These are phyloP conservation scores for Aythya baeri DNA, from an alignment of 2,113 vertebrate species.

Conservation along the genomic window DNA sequence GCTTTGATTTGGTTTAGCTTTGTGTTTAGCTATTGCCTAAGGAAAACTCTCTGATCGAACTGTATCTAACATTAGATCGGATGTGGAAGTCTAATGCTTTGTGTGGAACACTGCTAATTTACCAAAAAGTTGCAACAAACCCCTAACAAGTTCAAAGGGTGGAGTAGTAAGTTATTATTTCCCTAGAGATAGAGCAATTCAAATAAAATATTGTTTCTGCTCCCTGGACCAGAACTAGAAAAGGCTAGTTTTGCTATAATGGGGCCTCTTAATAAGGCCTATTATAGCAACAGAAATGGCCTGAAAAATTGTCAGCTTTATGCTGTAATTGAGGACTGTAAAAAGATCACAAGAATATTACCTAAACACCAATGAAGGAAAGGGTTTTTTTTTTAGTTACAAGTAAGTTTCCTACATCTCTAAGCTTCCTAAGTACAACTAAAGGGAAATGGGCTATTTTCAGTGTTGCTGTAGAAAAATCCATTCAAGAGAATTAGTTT, in stretches of 20 bases:
- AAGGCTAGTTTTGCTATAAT: constrained; percentile 10
- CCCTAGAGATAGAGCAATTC: constrained; percentile 13
- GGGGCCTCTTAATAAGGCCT: background rate
- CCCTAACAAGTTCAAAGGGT: constrained; percentile 2
- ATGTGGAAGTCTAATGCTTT: background rate
- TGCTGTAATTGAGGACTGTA: background rate
- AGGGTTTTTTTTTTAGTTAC: background rate
- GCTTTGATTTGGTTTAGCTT: constrained; percentile 47
- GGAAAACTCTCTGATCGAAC: constrained; percentile 7
- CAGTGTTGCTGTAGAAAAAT: constrained; percentile 4
- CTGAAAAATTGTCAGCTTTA: background rate
- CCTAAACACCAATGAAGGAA: background rate
- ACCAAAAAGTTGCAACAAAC: background rate
- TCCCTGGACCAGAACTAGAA: constrained; percentile 38
- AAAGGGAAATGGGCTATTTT: background rate
- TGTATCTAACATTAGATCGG: too few relatives aligned
- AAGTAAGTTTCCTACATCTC: background rate
- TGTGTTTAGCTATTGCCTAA: constrained; percentile 43
- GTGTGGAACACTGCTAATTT: background rate
- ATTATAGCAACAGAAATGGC: background rate
- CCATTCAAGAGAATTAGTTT: background rate
- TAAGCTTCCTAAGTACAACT: background rate
- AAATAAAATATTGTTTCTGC: constrained; percentile 55
- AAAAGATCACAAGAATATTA: background rate
- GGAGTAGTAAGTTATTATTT: background rate